Evolutionary conservation across 2,113 vertebrate genomes (phyloP).

Genomic region (Stomatorhinus ivindoensis): DNA sequence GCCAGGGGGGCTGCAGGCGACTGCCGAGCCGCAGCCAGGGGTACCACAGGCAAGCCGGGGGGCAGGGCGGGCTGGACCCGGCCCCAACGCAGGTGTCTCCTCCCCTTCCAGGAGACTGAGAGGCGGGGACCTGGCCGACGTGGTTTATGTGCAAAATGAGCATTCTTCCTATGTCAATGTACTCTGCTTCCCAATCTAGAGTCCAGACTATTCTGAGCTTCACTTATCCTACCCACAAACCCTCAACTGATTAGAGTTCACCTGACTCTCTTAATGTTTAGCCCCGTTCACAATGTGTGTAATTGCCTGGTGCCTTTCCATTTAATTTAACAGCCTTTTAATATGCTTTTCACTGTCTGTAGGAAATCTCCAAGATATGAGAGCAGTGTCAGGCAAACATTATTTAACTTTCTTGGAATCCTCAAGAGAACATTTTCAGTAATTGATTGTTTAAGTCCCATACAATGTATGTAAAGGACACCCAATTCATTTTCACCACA

Average conservation of each 20-base stretch:
- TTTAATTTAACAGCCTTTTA: conserved; percentile 15
- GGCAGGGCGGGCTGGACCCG: too few species aligned
- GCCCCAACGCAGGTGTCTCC: too few species aligned
- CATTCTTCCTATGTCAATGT: background rate
- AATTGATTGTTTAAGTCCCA: background rate
- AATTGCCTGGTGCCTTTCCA: background rate
- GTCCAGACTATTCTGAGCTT: background rate
- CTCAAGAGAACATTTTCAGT: background rate
- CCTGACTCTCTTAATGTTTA: background rate
- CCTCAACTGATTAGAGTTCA: background rate
- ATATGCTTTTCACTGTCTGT: background rate
- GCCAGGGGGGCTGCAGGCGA: too few species aligned
- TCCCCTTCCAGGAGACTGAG: too few species aligned
- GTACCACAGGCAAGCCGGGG: too few species aligned
- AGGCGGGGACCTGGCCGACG: too few species aligned
- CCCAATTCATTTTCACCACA: background rate
- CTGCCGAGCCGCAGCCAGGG: too few species aligned
- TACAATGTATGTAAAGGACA: background rate
- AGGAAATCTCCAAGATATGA: background rate
- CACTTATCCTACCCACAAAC: background rate
- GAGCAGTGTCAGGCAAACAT: background rate
- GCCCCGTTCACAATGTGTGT: background rate
- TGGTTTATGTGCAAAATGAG: background rate
- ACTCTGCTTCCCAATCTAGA: background rate
- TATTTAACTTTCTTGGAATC: background rate